These are phyloP conservation scores for Calyptommatus sinebrachiatus DNA, from an alignment of 2,113 vertebrate genomes.

Conservation along the genomic window DNA sequence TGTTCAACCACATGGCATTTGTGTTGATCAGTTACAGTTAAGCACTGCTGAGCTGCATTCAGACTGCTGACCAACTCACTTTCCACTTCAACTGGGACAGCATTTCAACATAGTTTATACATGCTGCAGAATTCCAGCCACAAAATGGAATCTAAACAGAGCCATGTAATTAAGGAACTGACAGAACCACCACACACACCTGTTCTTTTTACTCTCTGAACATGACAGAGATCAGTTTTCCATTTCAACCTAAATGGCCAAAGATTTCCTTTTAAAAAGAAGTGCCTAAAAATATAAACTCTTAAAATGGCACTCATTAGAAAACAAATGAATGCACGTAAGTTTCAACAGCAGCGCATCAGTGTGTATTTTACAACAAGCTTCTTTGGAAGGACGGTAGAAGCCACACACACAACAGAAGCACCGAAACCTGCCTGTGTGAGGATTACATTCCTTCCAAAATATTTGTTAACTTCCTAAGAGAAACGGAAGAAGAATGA, in stretches of 20 bases:
- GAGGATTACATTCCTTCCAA: not conserved
- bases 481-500: not conserved
- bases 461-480: not conserved
- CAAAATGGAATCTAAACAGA: not conserved
- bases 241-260: not conserved
- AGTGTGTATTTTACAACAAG: not conserved
- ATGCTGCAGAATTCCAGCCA: not conserved
- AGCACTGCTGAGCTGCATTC: not conserved
- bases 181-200: not conserved
- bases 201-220: not conserved
- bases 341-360: not conserved
- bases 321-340: not conserved
- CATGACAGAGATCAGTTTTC: not conserved
- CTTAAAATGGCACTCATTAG: not conserved
- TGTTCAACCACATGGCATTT: not conserved
- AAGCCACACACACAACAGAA: not conserved
- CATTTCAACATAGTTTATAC: not conserved
- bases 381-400: not conserved
- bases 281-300: not conserved
- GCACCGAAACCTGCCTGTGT: not conserved
- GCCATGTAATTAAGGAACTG: not conserved
- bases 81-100: not conserved
- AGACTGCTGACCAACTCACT: not conserved
- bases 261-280: not conserved
- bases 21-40: not conserved